These are phyloP conservation scores for Heliangelus exortis DNA, from an alignment of 2,797 vertebrate species.

Conservation along the genomic window DNA sequence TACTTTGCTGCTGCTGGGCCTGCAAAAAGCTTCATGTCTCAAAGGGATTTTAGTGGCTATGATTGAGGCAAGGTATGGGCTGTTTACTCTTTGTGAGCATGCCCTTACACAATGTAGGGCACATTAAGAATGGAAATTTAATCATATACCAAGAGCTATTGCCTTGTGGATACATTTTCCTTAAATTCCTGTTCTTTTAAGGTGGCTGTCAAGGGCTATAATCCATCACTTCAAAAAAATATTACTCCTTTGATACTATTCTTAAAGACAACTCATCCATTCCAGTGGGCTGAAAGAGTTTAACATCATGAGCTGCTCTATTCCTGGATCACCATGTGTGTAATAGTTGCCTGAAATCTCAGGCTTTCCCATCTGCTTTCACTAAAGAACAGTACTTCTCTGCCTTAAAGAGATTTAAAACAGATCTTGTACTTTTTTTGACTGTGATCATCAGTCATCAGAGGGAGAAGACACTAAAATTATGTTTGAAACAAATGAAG, in stretches of 20 bases:
- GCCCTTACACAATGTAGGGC: background rate
- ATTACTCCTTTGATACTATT: background rate
- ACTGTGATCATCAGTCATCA: conserved; percentile 6
- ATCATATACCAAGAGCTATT: background rate
- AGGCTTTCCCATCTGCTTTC: conserved; percentile 58
- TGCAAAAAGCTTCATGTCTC: background rate
- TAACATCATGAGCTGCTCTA: background rate
- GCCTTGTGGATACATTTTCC: background rate
- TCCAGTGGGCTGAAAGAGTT: background rate
- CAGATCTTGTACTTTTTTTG: background rate
- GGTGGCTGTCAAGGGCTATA: background rate
- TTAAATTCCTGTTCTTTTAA: background rate
- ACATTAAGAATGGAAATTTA: background rate
- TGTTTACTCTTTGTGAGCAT: background rate
- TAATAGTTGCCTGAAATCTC: conserved; percentile 28
- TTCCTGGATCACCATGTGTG: background rate
- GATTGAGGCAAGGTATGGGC: background rate
- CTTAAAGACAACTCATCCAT: background rate
- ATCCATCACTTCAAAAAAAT: background rate
- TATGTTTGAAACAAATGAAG: conserved; percentile 1
- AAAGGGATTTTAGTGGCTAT: background rate
- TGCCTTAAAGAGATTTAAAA: conserved; percentile 14
- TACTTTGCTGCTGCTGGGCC: background rate
- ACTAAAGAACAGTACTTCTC: background rate
- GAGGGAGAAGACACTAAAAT: background rate